Base-by-base conservation (phyloP, 2,797 vertebrate species). In the Percopsis omiscomaycus region DNA sequence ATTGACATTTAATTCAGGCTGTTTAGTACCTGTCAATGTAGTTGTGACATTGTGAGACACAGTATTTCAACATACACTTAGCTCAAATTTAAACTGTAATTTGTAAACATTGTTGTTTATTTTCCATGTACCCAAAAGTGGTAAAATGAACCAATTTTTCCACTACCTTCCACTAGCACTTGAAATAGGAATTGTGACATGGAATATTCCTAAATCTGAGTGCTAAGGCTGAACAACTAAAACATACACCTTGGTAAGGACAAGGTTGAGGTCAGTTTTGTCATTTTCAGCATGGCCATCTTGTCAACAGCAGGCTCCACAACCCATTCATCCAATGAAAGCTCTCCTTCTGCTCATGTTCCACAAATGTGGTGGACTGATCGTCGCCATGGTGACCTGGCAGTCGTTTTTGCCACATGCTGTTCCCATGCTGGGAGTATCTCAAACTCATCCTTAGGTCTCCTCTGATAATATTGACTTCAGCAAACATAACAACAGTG, bases 301-400 rank as follows among this genome's bases (percentile, higher is more conserved):
- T 82, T 77, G 68, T 78, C 72, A 79, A 48, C 82, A 69, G 69
- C 61, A 69, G 58, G 46, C 71, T 66, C 55, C 51, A 56, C 54
- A 29, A 28, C 22, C 0, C 3, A 5, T 49, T 51, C 67, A 56
- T 54, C 68, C 79, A 74, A 73, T 76, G 42, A 48, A 55, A 60
- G 69, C 77, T 57, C 71, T 64, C 48, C 62, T 32, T 42, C 55
- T 68, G 60, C 77, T 83, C 84, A 83, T 49, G 59, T 78, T 85
- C 61, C 69, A 68, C 79, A 71, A 51, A 45, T 81, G 81, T 62
- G 69, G 57, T 0, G 52, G 66, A 72, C 47, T 11, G 68, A 62
- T 51, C 53, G 71, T 86, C 59, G 3, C 73, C 81, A 89, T 87
- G 81, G 84, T 64, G 79, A 86, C 77, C 53, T 79, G 71, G 74